Evolutionary conservation across 2,113 vertebrate species (phyloP).

Genomic region (Ia io): DNA sequence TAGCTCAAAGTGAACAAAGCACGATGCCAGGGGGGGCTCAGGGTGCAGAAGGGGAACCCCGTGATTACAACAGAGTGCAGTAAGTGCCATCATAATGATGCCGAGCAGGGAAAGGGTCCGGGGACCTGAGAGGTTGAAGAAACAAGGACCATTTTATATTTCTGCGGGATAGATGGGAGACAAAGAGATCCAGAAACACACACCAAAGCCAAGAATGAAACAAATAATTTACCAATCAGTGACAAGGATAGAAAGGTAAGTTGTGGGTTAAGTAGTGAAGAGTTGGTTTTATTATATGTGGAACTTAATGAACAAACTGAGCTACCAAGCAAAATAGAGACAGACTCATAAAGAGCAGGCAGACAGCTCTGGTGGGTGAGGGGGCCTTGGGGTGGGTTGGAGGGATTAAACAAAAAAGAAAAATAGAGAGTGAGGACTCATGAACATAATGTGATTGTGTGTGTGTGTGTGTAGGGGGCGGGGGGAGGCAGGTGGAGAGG

Average conservation of each 20-base stretch:
- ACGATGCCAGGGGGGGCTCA: too few species aligned
- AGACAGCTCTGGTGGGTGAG: too few species aligned
- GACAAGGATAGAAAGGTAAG: not conserved
- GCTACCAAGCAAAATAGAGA: too few species aligned
- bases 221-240: not conserved
- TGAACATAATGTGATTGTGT: too few species aligned
- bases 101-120: not conserved
- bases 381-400: too few species aligned
- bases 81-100: not conserved
- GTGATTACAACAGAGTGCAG: not conserved
- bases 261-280: not conserved
- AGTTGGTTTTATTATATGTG: not conserved
- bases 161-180: not conserved
- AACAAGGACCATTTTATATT: not conserved
- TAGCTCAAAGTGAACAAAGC: not conserved
- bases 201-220: not conserved
- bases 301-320: too few species aligned
- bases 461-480: too few species aligned
- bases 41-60: not conserved
- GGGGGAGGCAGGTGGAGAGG: too few species aligned
- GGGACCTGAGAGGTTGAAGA: not conserved
- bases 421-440: too few species aligned
- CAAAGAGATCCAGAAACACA: not conserved
- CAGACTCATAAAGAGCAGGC: too few species aligned
- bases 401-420: too few species aligned